Conservation (phyloP, 2,797 vertebrate species). For the Sebastes flavidus region DNA sequence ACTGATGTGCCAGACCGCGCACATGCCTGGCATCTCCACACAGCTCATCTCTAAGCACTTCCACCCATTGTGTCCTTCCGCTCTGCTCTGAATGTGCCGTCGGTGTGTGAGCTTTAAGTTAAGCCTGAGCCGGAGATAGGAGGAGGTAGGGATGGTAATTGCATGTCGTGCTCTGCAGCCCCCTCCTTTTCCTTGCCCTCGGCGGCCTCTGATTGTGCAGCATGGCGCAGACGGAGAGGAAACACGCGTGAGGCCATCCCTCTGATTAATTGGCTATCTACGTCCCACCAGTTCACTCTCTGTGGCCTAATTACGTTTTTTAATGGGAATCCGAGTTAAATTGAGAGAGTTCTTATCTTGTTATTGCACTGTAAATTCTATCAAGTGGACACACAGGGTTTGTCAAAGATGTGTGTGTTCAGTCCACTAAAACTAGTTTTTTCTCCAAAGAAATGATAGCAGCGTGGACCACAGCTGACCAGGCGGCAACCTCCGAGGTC, state of each 20-base stretch:
- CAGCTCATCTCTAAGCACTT: slow-evolving; percentile 7
- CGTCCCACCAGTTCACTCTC: slow-evolving; percentile 14
- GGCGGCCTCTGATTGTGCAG: slow-evolving; percentile 7
- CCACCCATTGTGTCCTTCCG: slow-evolving; percentile 4
- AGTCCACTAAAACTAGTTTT: neutral
- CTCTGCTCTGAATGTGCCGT: neutral
- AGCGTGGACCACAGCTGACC: neutral
- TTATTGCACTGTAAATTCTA: slow-evolving; percentile 44
- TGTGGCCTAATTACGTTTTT: slow-evolving; percentile 42
- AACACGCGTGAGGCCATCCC: neutral
- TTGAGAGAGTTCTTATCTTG: slow-evolving; percentile 46
- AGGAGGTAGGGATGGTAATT: slow-evolving; percentile 5
- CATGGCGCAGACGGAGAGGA: neutral
- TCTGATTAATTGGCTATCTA: slow-evolving; percentile 53
- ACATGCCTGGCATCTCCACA: slow-evolving; percentile 23
- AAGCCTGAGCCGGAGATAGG: slow-evolving; percentile 17
- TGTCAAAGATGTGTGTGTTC: neutral
- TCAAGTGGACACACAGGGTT: slow-evolving; percentile 40
- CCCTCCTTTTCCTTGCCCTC: neutral
- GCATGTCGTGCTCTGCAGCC: neutral
- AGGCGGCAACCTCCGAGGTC: neutral
- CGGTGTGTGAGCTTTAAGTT: slow-evolving; percentile 4
- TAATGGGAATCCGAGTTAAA: slow-evolving; percentile 66
- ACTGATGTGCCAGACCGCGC: neutral
- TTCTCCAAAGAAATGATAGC: neutral